Evolutionary conservation across 1,140 invertebrate genomes (phyloP), one percentile per base, ranked within the genome.

Genomic region (Cryptotermes secundus): DNA sequence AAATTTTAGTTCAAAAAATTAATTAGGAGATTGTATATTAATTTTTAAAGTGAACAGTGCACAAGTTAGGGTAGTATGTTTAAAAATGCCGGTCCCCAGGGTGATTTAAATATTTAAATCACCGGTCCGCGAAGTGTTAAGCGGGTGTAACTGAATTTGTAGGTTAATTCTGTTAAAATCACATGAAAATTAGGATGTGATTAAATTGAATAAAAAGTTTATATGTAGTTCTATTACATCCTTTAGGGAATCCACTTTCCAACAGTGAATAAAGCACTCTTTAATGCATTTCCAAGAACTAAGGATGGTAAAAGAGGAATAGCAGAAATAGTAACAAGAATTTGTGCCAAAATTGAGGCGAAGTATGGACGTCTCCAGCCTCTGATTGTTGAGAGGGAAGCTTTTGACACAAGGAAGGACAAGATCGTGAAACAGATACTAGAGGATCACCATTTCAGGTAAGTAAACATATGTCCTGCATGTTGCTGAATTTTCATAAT

Each of bases 361-460:
- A 90, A 90, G 85, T 93, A 91, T 87, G 93, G 93, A n/a, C 90
- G 93, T 86, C 87, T 93, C 82, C 90, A 91, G 83, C 93, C 93
- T 19, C 91, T 91, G 83, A 89, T 90, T 83, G 90, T 92, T 34
- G 91, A 92, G 82, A 89, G 90, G 79, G 89, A 89, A 86, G 90
- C 90, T 72, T 92, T 91, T 86, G 91, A 92, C 84, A 90, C 91
- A 84, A 91, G 91, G 84, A 92, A 91, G 87, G 89, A 91, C 87
- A 89, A 91, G 85, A 91, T 92, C 87, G 90, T 92, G 84, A 90
- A 91, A 85, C 89, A 90, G 86, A 90, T 92, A 83, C 90, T 88
- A 86, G 89, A 91, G 85, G 91, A 92, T 38, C 89, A 88, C 85
- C 92, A 93, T 87, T 92, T 92, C 89, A 89, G 89, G 90, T 91